phyloP scores from a whole-genome alignment of 2,888 invertebrate genomes.

The Orchestes rusci region DNA sequence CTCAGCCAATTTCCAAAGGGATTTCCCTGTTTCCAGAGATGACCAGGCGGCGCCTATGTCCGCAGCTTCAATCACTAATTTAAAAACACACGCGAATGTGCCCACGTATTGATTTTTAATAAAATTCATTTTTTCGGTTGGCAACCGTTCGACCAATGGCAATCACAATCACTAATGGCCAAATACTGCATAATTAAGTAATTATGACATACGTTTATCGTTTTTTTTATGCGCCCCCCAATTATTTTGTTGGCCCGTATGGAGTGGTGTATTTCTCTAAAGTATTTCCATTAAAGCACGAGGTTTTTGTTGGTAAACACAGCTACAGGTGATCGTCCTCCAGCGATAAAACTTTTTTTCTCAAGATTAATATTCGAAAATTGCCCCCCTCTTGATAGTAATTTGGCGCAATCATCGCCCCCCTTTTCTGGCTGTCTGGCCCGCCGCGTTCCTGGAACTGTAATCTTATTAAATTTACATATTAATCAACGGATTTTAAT shows the following conservation, averaged over 20 bases:
- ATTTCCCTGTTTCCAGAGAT: too few relatives aligned
- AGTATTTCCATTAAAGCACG: too few relatives aligned
- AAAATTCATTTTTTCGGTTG: constrained; percentile 47
- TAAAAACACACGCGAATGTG: constrained; percentile 46
- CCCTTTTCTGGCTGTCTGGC: constrained; percentile 21
- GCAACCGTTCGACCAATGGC: constrained; percentile 44
- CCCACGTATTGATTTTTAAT: constrained; percentile 47
- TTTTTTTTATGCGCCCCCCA: constrained; percentile 34
- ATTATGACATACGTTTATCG: constrained; percentile 44
- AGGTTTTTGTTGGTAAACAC: too few relatives aligned
- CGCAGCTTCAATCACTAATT: constrained; percentile 44
- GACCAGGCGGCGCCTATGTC: constrained; percentile 12
- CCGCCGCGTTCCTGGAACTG: constrained; percentile 83
- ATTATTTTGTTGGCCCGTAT: too few relatives aligned
- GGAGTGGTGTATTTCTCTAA: too few relatives aligned
- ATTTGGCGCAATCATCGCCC: constrained; percentile 24
- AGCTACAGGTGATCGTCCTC: too few relatives aligned
- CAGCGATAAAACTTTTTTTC: too few relatives aligned
- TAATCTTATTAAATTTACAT: constrained; percentile 98
- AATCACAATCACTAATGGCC: constrained; percentile 43
- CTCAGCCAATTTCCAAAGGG: too few relatives aligned
- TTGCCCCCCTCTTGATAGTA: too few relatives aligned
- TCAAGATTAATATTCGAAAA: too few relatives aligned
- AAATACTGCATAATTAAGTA: constrained; percentile 45
- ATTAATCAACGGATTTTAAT: constrained; percentile 98